A percentile compares a stretch with the other conserved stretches of the same genome.
These are phyloP conservation scores for Aspiorhynchus laticeps DNA, from an alignment of 2,113 vertebrate genomes.

Conservation along the genomic window DNA sequence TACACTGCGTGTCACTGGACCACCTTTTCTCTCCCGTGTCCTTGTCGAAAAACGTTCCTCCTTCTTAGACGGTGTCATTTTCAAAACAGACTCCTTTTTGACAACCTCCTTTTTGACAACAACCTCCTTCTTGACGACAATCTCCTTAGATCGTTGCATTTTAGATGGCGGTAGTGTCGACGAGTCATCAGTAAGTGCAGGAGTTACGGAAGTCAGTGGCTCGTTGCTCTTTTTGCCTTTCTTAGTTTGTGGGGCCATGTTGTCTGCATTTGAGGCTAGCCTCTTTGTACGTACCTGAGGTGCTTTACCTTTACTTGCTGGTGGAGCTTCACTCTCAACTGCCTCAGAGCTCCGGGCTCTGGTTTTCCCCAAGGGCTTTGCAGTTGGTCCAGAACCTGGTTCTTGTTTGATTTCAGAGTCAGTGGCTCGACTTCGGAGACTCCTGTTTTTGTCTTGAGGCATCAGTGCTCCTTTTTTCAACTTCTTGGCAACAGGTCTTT, in stretches of 20 bases:
- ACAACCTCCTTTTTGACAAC: constrained; percentile 71
- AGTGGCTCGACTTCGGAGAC: constrained; percentile 79
- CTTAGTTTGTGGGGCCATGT: constrained; percentile 76
- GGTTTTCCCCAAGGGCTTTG: constrained; percentile 84
- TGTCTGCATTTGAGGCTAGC: constrained; percentile 65
- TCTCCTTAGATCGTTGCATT: constrained; percentile 85
- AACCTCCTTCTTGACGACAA: constrained; percentile 67
- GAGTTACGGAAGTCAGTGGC: constrained; percentile 66
- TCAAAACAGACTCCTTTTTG: constrained; percentile 81
- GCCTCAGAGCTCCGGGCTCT: constrained; percentile 86
- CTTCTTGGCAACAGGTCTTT: constrained; percentile 83
- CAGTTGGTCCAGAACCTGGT: constrained; percentile 62
- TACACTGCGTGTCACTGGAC: constrained; percentile 90
- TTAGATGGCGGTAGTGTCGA: constrained; percentile 69
- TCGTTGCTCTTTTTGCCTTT: constrained; percentile 81
- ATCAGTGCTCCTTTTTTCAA: constrained; percentile 76
- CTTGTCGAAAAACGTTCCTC: constrained; percentile 84
- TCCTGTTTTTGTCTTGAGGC: constrained; percentile 73
- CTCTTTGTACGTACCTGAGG: constrained; percentile 75
- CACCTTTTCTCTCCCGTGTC: constrained; percentile 84
- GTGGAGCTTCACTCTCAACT: constrained; percentile 67
- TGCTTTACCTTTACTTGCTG: constrained; percentile 75
- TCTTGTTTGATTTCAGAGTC: constrained; percentile 84
- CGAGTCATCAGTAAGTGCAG: constrained; percentile 57
- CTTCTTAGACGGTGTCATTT: constrained; percentile 74